These are phyloP conservation scores for Bombus turneri DNA, from an alignment of 1,140 invertebrate species.

Conservation along the genomic window DNA sequence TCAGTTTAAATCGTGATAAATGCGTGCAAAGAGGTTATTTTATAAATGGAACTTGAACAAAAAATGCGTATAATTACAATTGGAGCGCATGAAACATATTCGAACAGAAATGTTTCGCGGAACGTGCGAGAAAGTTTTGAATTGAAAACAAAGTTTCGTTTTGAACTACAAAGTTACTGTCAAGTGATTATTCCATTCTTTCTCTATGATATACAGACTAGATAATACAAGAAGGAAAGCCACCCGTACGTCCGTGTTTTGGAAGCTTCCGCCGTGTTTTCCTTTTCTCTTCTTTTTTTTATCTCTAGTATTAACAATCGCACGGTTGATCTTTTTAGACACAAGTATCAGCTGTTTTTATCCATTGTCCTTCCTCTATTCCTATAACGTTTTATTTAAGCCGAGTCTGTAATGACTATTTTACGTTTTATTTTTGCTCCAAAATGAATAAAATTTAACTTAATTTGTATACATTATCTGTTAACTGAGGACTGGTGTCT, in stretches of 20 bases:
- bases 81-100: neutral
- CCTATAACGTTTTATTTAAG: too few relatives aligned
- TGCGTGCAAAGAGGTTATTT: neutral
- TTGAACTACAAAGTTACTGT: slow-evolving; percentile 1
- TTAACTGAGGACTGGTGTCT: too few relatives aligned
- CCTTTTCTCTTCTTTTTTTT: neutral
- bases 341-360: neutral
- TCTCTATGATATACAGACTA: slow-evolving; percentile 45
- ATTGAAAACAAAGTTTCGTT: neutral
- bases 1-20: neutral
- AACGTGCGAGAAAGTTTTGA: slow-evolving; percentile 2
- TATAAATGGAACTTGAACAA: neutral
- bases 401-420: too few relatives aligned
- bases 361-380: neutral
- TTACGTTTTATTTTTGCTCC: too few relatives aligned
- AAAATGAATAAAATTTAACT: too few relatives aligned
- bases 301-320: neutral
- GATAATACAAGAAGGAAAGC: slow-evolving; percentile 50
- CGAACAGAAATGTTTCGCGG: slow-evolving; percentile 10
- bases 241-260: neutral
- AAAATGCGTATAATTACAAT: neutral
- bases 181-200: slow-evolving; percentile 25
- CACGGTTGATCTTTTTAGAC: neutral
- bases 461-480: too few relatives aligned
- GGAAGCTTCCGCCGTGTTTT: slow-evolving; percentile 17